Conservation (phyloP, 2,888 invertebrate genomes). For the Steinernema hermaphroditum region DNA sequence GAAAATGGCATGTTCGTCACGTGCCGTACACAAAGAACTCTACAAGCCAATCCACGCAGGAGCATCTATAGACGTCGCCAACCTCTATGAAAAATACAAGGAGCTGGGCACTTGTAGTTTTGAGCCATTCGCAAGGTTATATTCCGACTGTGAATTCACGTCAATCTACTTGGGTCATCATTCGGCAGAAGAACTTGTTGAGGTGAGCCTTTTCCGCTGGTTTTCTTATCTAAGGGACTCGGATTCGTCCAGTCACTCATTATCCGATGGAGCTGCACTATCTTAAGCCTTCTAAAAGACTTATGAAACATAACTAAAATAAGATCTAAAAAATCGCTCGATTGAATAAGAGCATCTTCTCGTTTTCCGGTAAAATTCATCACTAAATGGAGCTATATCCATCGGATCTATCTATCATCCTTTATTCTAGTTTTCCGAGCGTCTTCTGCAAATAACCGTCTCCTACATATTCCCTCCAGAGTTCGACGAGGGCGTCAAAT, state of each 20-base stretch:
- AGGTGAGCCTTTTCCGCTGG: no score
- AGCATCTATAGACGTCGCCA: background rate
- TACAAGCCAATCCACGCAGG: constrained; percentile 20
- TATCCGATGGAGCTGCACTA: no score
- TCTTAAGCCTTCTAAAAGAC: background rate
- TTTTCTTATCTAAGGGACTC: no score
- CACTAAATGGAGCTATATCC: no score
- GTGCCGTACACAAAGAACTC: background rate
- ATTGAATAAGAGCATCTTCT: no score
- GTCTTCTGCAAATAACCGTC: constrained; percentile 27
- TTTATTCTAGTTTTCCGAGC: constrained; percentile 29
- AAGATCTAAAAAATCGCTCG: background rate
- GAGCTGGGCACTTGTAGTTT: constrained; percentile 11
- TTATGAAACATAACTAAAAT: background rate
- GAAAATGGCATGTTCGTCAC: no score
- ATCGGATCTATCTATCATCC: no score
- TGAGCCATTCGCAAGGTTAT: background rate
- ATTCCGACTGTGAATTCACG: background rate
- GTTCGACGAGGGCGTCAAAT: background rate
- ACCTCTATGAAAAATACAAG: background rate
- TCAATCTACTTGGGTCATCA: constrained; percentile 12
- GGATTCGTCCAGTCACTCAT: no score
- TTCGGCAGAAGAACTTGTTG: constrained; percentile 8
- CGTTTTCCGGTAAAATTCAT: no score
- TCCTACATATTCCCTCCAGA: constrained; percentile 24